Evolutionary conservation across 2,888 invertebrate species (phyloP), one percentile per base, ranked within the genome.

Genomic region (Luperina nickerlii): DNA sequence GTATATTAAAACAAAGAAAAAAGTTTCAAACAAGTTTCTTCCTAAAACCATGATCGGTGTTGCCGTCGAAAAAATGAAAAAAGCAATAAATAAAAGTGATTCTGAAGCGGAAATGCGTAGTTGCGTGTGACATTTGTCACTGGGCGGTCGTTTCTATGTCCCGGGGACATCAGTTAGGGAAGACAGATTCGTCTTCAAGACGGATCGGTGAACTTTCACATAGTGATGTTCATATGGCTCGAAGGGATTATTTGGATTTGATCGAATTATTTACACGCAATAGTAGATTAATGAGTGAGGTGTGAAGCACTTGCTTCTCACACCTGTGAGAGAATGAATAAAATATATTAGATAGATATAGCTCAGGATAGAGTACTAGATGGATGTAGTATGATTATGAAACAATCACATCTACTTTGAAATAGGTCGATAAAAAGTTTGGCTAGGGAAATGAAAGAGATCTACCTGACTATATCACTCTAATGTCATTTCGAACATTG

Each of bases 11-110:
- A 83, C 72, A 76, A 86, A 75, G 45, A 79, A 83, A 78, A 70
- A 86, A 78, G 57, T 74, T 78, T 71, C 77, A 72, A 87, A 82
- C 78, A 76, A 85, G 76, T 67, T 51, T 80, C 80, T 79, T 84
- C 85, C 68, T 82, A 54, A 82, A 87, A 82, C 83, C 79, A 88
- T 78, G 87, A 87, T 89, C 81, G 78, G 84, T 89, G 87, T 78
- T 84, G 88, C 85, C 83, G 92, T 92, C 90, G 70, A 81, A 86
- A 90, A 91, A 88, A 91, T 85, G 80, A 89, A 90, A 91, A 89
- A 91, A 83, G 89, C 88, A 90, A 94, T 94, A 94, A 94, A 94
- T 93, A 92, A 92, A 89, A 87, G 89, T 88, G 87, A 87, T 90
- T 91, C 82, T 82, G 88, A 82, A 90, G 90, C 93, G 94, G 94